phyloP scores from a whole-genome alignment of 2,797 vertebrate species.

The Spinibarbus caldwelli region DNA sequence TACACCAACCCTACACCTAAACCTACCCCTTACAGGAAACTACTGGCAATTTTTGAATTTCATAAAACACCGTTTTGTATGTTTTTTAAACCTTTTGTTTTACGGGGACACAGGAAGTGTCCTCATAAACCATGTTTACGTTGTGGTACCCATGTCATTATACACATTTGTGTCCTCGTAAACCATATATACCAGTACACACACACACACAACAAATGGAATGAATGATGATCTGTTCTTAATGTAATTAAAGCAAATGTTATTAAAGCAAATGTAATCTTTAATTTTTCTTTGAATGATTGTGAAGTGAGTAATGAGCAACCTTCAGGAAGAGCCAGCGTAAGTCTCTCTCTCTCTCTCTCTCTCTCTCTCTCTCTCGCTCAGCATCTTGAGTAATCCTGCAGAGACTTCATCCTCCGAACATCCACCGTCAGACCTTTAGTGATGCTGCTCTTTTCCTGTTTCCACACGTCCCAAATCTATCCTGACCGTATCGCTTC shows the following conservation, averaged over 20 bases:
- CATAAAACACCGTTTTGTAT: too few relatives aligned
- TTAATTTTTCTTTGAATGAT: neutral
- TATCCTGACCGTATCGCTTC: neutral
- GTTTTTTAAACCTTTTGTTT: too few relatives aligned
- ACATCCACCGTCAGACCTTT: neutral
- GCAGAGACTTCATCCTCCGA: neutral
- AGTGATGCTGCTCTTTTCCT: slow-evolving; percentile 1
- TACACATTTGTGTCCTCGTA: too few relatives aligned
- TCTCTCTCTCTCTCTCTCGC: slow-evolving; percentile 12
- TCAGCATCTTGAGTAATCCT: slow-evolving; percentile 61
- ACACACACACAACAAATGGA: neutral
- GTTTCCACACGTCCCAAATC: neutral
- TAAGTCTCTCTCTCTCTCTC: neutral
- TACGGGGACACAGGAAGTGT: too few relatives aligned
- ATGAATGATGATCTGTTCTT: neutral
- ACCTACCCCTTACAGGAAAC: too few relatives aligned
- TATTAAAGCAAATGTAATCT: neutral
- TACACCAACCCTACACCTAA: too few relatives aligned
- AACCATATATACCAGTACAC: too few relatives aligned
- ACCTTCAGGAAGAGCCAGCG: neutral
- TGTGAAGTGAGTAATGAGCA: neutral
- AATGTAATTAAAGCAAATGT: neutral
- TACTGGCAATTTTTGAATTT: too few relatives aligned
- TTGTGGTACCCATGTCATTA: too few relatives aligned
- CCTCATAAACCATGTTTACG: too few relatives aligned